Conservation (phyloP, 2,113 vertebrate species). For the Sinocyclocheilus anshuiensis region DNA sequence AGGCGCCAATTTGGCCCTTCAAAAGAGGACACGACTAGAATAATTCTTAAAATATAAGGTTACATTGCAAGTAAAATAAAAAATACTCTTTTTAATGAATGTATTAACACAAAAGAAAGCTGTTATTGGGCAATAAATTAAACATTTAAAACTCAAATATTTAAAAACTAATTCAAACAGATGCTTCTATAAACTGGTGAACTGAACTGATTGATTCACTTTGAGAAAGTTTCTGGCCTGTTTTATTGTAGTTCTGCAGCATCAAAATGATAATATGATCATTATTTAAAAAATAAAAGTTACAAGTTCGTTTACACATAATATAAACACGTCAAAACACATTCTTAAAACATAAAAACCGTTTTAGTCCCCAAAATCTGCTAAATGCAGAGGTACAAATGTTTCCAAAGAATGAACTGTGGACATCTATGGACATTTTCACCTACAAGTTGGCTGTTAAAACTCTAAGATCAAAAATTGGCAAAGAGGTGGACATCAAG, state of each 20-base stretch:
- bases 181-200: too few species aligned
- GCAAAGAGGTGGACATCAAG: background rate
- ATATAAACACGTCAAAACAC: background rate
- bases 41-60: too few species aligned
- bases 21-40: too few species aligned
- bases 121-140: too few species aligned
- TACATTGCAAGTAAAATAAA: too few species aligned
- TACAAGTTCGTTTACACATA: background rate
- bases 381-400: background rate
- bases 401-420: background rate
- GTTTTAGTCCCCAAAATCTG: background rate
- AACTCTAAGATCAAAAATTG: background rate
- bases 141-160: too few species aligned
- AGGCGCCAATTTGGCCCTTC: too few species aligned
- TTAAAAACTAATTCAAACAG: too few species aligned
- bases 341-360: background rate
- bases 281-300: conserved; percentile 7
- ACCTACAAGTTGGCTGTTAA: background rate
- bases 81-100: too few species aligned
- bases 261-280: background rate
- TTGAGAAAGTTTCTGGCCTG: background rate
- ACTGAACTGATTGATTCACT: too few species aligned
- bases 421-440: background rate
- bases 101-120: too few species aligned
- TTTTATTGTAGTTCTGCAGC: background rate